Evolutionary conservation across 2,888 invertebrate genomes (phyloP), one percentile per base, ranked within the genome.

Genomic region (Caenorhabditis angaria): DNA sequence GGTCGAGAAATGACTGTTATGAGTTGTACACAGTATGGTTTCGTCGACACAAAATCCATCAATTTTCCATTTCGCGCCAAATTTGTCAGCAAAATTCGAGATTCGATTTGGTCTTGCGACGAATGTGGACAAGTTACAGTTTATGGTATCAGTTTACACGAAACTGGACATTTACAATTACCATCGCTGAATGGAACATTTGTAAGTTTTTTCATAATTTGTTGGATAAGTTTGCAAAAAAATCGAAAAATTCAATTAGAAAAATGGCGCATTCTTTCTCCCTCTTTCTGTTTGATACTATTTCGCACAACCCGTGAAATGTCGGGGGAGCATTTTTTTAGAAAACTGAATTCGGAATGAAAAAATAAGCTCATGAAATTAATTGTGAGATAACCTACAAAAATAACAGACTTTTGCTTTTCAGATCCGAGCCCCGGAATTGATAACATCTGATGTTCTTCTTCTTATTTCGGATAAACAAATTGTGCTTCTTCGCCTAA

Each of bases 1-100:
- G 86, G 87, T 27, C 79, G 85, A 18, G 84, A 85, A 58, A 74
- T 88, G 61, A 82, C 86, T 61, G 78, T 88, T 18, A 76, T 88
- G 29, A 78, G 85, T 25, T 87, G 85, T 66, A 88, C 84, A 47
- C 80, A 83, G 29, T 85, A 84, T 59, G 83, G 86, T 51, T 88
- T 88, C 85, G 81, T 85, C 6, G 87, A 88, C 51, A 84, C 86
- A 58, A 87, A 86, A 59, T 62, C 69, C n/a, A 73, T 75, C 1
- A 50, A 55, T 2, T 10, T 68, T 47, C 62, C 72, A 5, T 62
- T 65, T 32, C 50, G 68, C 20, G 41, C 68, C 18, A 72, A 67
- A n/a, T 79, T 60, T 56, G 70, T 79, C 3, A 58, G 65, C 32
- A 63, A 62, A 53, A 32, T 75, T n/a, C 59, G 76, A 29, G 80